Evolutionary conservation across 2,797 vertebrate genomes (phyloP), one percentile per base, ranked within the genome.

Genomic region (Hypotaenidia okinawae): DNA sequence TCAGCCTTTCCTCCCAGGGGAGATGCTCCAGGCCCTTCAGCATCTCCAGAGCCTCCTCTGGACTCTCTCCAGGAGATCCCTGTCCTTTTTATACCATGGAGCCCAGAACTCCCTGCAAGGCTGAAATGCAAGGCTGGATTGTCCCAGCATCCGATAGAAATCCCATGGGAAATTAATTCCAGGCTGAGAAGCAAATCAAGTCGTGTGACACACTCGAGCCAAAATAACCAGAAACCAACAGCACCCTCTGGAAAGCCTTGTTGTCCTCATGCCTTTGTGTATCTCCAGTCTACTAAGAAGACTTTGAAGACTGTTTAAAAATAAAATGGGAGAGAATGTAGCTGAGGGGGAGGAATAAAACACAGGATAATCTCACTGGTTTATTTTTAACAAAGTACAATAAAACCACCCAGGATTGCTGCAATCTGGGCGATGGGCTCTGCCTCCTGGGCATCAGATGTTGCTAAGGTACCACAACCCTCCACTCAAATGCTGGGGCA

Each of bases 131-230:
- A 5, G 14, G 19, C 3, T 0, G 10, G 27, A 25, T 63, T 37
- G 54, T 72, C 68, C 66, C 58, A 6, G 68, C 18, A 3, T n/a
- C 47, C 11, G 69, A 77, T 66, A 80, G 84, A 94, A 94, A 92
- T 75, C 84, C 54, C 88, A 93, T 85, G 64, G 95, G 94, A 85
- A 94, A 94, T 91, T 96, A 96, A 94, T 95, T 94, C 80, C 93
- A 79, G 64, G 7, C 72, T 63, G 81, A 93, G 59, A 90, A 84
- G 86, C 57, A 87, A 95, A 89, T 33, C 47, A 59, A 90, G 68
- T 3, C 35, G 28, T 24, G 5, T 82, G 68, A 72, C 90, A 90
- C 62, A 52, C n/a, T 12, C 1, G 1, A 89, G 68, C 62, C 90
- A 89, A 58, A 92, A 87, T 6, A 93, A 70, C 32, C 70, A 92